Evolutionary conservation across 2,797 vertebrate species (phyloP), one percentile per base, ranked within the genome.

Genomic region (Hypotaenidia philippensis): DNA sequence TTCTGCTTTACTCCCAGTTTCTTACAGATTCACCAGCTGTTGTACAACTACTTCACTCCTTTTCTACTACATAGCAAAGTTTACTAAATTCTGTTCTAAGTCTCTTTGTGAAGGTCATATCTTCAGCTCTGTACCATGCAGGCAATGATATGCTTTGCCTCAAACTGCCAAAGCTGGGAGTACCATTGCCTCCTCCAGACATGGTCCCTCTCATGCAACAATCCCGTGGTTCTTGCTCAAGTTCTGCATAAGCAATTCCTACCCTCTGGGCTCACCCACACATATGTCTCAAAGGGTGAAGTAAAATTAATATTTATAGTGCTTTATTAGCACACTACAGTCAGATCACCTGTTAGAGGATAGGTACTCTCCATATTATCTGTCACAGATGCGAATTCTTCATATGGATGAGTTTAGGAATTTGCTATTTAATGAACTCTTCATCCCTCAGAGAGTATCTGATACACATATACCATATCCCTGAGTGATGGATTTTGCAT

Each of bases 401-500:
- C 89, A 83, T 92, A 81, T n/a, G 81, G 87, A 93, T 89, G 71
- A 71, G 41, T 92, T 92, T 87, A 96, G 69, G 65, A 38, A 56
- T 50, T 86, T 85, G 64, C 34, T 83, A 15, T n/a, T 94, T 95
- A 91, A 96, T 45, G 70, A 50, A 64, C 69, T 95, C 40, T 65
- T 88, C 61, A 72, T 79, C 71, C 76, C 82, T 32, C 19, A 91
- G 78, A 90, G 78, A 92, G 47, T 36, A 71, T 94, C 84, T 94
- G 87, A 88, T 91, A 91, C 82, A 89, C 41, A 68, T 83, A 77
- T 49, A 71, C 57, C 50, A 93, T 93, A 69, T 83, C 94, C 84
- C 72, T 89, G 90, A 94, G 95, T 94, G 92, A 94, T 92, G 41
- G 82, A 96, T 95, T 96, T 97, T 96, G 89, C 93, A 96, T 96